phyloP scores from a whole-genome alignment of 2,888 invertebrate genomes.

The Dolomedes plantarius region DNA sequence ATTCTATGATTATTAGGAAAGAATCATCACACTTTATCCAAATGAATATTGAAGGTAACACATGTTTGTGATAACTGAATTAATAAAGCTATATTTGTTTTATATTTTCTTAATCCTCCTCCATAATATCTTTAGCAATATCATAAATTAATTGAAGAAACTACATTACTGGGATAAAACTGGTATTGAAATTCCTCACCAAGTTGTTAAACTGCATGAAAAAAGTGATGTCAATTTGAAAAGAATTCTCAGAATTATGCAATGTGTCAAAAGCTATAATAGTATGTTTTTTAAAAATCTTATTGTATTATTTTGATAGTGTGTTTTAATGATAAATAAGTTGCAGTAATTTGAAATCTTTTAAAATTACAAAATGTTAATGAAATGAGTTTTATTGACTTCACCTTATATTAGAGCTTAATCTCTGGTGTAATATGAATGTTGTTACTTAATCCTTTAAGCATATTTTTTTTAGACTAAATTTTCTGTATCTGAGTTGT shows the following conservation, averaged over 20 bases:
- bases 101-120: no score
- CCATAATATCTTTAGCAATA: slow-evolving; percentile 28
- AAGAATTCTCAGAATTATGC: slow-evolving; percentile 24
- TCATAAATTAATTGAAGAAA: slow-evolving; percentile 43
- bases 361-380: no score
- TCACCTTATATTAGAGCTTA: no score
- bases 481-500: no score
- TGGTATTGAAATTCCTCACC: slow-evolving; percentile 48
- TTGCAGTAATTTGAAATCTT: no score
- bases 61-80: not conserved
- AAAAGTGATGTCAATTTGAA: slow-evolving; percentile 45
- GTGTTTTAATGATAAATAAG: no score
- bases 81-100: not conserved
- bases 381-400: no score
- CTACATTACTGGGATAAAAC: slow-evolving; percentile 57
- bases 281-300: slow-evolving; percentile 19
- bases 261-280: slow-evolving; percentile 41
- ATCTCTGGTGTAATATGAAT: no score
- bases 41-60: slow-evolving; percentile 46
- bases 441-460: no score
- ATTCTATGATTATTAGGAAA: slow-evolving; percentile 26
- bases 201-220: slow-evolving; percentile 38
- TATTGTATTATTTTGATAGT: not conserved
- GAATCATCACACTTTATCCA: slow-evolving; percentile 23
- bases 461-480: no score